Base-by-base conservation (phyloP, 2,797 vertebrate species). In the Anguilla anguilla region DNA sequence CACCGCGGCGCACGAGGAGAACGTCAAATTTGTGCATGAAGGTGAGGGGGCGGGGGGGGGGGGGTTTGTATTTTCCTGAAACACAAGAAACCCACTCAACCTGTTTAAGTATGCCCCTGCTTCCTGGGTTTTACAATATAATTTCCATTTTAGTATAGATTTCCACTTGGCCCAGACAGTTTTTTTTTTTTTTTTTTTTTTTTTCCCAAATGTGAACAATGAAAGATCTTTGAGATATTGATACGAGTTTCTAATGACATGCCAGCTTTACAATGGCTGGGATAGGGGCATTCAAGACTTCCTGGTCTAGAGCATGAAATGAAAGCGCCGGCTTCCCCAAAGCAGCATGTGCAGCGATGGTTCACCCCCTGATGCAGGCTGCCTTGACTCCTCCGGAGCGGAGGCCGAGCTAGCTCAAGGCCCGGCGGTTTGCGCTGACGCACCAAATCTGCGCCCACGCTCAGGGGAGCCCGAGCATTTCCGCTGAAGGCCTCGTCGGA, bases 1-100 rank as follows among this genome's bases (percentile, higher is more conserved):
- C 94, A 98, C 98, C 0, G 92, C 96, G 25, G 98, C 97, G 5
- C 98, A 99, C 0, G 98, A 99, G 91, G 98, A 99, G 92, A 99
- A 99, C 0, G 98, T 99, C 90, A 95, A 96, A 85, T 99, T 99
- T 87, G 94, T 99, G 51, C 97, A 97, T 2, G 97, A 98, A 97
- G 97, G 98, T 99, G 94, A 96, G 94, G 25, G 13, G 22, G 59
- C 22, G n/a, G 69, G 10, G 69, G 67, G 67, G 6, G 11, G 28
- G 9, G 31, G 69, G 31, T 11, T 13, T 17, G 17, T 15, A 19
- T 1, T 77, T 43, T 13, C 17, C 74, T 19, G 35, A 77, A 77
- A 77, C 35, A 39, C 15, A 77, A 43, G 35, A 19, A 35, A 77
- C 35, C 69, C 69, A 74, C 69, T 39, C 10, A 74, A 39, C 69